Conservation (phyloP, 2,797 vertebrate species). For the Prunella strophiata region DNA sequence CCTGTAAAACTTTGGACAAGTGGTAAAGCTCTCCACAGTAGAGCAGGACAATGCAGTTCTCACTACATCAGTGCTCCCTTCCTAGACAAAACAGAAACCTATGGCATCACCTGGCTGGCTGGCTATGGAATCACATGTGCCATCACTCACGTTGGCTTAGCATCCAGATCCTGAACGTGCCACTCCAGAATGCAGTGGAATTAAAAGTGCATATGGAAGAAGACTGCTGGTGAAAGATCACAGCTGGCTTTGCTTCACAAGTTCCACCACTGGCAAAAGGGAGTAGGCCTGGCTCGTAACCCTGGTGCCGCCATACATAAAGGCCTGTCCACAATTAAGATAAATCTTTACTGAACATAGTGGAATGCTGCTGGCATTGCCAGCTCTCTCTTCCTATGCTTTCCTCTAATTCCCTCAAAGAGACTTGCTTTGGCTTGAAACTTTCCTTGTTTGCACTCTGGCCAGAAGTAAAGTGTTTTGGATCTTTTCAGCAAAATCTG, state of each 20-base stretch:
- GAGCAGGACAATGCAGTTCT: not conserved
- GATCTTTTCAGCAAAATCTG: not conserved
- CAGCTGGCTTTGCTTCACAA: not conserved
- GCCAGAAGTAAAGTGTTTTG: not conserved
- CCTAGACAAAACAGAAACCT: not conserved
- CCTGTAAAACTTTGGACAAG: not conserved
- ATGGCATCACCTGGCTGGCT: not conserved
- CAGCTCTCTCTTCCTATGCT: not conserved
- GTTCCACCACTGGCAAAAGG: not conserved
- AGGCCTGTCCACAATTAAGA: not conserved
- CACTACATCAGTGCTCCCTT: fast-evolving
- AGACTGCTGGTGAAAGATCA: not conserved
- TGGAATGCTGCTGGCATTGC: not conserved
- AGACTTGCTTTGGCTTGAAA: not conserved
- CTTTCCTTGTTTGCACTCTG: not conserved
- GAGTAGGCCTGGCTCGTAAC: not conserved
- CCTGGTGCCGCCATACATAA: not conserved
- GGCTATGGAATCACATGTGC: not conserved
- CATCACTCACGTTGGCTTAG: not conserved
- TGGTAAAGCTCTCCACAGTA: not conserved
- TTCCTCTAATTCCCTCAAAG: not conserved
- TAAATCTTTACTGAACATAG: not conserved
- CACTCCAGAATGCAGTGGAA: not conserved
- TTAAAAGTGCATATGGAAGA: not conserved
- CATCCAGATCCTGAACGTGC: not conserved